Evolutionary conservation across 2,888 invertebrate species (phyloP), one percentile per base, ranked within the genome.

Genomic region (Diaperis boleti): DNA sequence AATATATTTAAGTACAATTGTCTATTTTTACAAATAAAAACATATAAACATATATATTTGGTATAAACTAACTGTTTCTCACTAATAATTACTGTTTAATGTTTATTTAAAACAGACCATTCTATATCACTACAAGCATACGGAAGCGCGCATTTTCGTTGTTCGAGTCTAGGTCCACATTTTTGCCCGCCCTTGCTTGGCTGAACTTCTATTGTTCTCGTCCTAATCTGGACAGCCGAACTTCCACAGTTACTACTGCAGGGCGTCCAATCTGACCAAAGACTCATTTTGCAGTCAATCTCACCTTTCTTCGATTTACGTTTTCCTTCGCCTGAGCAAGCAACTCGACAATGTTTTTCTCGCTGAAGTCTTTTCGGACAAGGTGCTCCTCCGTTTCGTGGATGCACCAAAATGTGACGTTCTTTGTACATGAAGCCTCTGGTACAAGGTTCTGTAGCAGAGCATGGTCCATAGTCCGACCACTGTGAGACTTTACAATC

Each of bases 171-270:
- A 4, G 74, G 71, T 20, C 75, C 78, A 69, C 84, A 84, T 1
- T 79, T 78, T 44, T 73, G 71, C 1, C 81, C 82, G 13, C 76
- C 76, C 8, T 79, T 81, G 22, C 73, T 73, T 0, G 81, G 78
- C 2, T 75, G 75, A 20, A 75, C 68, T 1, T 81, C 52, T 17
- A 84, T 79, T 1, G 81, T 81, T 20, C 88, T 81, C 0, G 86
- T 86, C 52, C 86, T 79, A 66, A 86, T 85, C 35, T 84, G 83
- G 15, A 85, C 80, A 0, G 86, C 83, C 63, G 82, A 81, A 7
- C 82, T 76, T 0, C 90, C 90, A 74, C 91, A 91, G 1, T 85
- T 85, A 3, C 84, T 85, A 0, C 87, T 87, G 75, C 91, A 86
- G 3, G 80, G 78, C 37, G 82, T 81, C 85, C 85, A 86, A 2